phyloP scores from a whole-genome alignment of 2,113 vertebrate species.

The Blennius ocellaris region DNA sequence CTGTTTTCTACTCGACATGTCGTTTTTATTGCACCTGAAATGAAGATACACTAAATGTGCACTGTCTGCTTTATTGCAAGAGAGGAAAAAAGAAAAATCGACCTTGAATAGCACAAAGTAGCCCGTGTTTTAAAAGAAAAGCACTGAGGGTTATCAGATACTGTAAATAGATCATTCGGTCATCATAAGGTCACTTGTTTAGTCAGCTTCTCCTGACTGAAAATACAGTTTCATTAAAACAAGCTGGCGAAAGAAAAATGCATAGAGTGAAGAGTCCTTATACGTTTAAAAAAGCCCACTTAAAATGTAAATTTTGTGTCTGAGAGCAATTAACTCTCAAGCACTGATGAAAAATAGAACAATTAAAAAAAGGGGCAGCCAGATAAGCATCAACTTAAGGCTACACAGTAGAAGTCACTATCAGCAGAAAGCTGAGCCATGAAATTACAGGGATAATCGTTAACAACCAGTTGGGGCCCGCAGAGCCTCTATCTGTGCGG shows the following conservation, averaged over 20 bases:
- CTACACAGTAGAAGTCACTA: conserved; percentile 38
- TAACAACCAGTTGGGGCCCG: conserved; percentile 64
- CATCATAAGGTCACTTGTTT: conserved; percentile 6
- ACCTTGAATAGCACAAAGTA: conserved; percentile 31
- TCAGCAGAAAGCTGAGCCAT: conserved; percentile 46
- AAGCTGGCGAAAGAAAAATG: neutral
- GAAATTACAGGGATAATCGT: conserved; percentile 66
- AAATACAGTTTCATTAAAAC: conserved; percentile 3
- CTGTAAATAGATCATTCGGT: conserved; percentile 10
- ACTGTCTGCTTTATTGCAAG: conserved; percentile 44
- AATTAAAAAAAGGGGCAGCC: conserved; percentile 34
- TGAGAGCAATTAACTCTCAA: conserved; percentile 30
- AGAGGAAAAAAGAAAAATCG: conserved; percentile 20
- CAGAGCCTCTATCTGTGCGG: conserved; percentile 31
- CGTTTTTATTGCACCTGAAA: conserved; percentile 60
- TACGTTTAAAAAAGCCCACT: conserved; percentile 25
- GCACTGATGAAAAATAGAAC: conserved; percentile 21
- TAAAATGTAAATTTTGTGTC: conserved; percentile 45
- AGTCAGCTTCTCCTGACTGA: conserved; percentile 10
- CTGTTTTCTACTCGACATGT: conserved; percentile 55
- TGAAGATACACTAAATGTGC: conserved; percentile 38
- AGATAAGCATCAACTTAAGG: conserved; percentile 46
- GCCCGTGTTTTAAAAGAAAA: conserved; percentile 28
- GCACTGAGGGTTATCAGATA: neutral
- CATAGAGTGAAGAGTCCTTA: neutral